phyloP scores from a whole-genome alignment of 2,797 vertebrate species.

The Malurus leucopterus region DNA sequence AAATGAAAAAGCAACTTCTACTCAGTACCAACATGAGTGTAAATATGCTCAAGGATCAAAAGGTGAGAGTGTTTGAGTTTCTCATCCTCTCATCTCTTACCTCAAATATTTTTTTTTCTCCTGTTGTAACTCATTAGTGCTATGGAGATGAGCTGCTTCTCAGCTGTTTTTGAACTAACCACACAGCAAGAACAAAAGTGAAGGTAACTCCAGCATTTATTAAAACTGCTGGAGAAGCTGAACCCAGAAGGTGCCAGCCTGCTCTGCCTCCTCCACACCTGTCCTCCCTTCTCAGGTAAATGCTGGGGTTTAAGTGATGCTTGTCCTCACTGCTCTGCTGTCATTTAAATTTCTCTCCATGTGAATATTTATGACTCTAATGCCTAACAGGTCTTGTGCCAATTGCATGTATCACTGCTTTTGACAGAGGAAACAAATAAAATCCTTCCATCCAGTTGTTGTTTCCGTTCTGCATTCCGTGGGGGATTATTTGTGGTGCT shows the following conservation, averaged over 20 bases:
- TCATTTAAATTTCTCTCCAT: not conserved
- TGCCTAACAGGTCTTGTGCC: conserved; percentile 12
- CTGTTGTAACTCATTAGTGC: not conserved
- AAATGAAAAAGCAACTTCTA: conserved; percentile 8
- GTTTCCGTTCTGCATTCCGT: not conserved
- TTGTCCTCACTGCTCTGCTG: not conserved
- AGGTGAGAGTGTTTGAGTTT: not conserved
- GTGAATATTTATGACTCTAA: not conserved
- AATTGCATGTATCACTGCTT: conserved; percentile 29
- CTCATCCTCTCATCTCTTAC: not conserved
- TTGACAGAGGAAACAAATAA: conserved; percentile 49
- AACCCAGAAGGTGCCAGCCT: not conserved
- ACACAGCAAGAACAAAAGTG: not conserved
- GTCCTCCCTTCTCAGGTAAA: not conserved
- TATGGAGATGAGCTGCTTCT: not conserved
- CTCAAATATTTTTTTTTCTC: conserved; percentile 24
- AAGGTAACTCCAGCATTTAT: not conserved
- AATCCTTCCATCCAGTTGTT: not conserved
- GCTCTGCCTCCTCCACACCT: not conserved
- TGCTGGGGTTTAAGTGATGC: not conserved
- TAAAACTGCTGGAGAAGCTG: not conserved
- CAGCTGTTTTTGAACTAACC: not conserved
- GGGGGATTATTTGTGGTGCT: not conserved
- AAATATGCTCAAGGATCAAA: not conserved
- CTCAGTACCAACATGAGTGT: not conserved